Base-by-base conservation (phyloP, 2,113 vertebrate genomes). In the Barbus barbus region DNA sequence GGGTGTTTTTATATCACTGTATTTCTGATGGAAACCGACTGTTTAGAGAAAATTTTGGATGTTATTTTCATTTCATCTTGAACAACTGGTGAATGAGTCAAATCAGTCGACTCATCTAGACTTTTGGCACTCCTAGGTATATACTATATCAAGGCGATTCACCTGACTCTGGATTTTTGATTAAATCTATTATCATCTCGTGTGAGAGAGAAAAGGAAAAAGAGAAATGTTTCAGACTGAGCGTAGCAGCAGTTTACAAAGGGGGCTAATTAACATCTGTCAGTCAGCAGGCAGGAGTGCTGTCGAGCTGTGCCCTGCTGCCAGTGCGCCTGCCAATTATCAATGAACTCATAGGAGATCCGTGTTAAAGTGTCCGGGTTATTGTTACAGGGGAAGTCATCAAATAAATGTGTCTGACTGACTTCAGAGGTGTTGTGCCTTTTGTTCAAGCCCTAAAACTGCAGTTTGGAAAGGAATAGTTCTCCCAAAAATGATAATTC, bases 231-330 rank as follows among this genome's bases (percentile, higher is more conserved):
- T 86, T 36, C 86, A 87, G 83, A 22, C 78, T 84, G 82, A 85
- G 80, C 56, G 56, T 38, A 69, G 48, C 76, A 84, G 81, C 44
- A 79, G 87, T 85, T 87, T 84, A 81, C 56, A 77, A 83, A 86
- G 85, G 82, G 65, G 33, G 65, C 82, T 89, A 86, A 88, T 90
- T 87, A 87, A 86, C 86, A 87, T 86, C 87, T 36, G 33, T 85
- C 89, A 88, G 79, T 88, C 88, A 88, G 87, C 83, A 79, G 85
- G 85, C 71, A 83, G 31, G 81, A 82, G 65, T 74, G 81, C 79
- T 76, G 69, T 81, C 22, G 81, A 78, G 60, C 60, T 41, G 67
- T 80, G 81, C 84, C 89, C 82, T 78, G 84, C 84, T 86, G 86
- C 86, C 74, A 71, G 38, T 75, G 72, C 56, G 38, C 61, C 76